Evolutionary conservation across 37 sponge, comb jelly and placozoan species (phyloP).

Genomic region (Chondrosia reniformis): DNA sequence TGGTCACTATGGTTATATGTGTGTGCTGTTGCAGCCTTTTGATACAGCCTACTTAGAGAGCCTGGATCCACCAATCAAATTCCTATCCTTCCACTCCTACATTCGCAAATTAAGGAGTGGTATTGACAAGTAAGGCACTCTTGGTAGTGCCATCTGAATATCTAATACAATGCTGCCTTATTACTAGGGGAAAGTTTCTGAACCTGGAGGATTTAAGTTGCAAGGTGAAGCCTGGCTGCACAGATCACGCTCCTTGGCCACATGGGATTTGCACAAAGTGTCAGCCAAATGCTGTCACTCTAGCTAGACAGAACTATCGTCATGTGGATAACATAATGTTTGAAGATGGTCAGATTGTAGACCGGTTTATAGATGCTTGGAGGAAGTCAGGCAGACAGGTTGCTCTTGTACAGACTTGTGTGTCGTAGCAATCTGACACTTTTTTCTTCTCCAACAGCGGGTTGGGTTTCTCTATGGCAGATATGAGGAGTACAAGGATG

Average conservation of each 20-base stretch:
- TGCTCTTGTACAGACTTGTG: neutral
- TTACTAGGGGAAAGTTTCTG: slow-evolving; percentile 81
- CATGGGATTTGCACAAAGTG: slow-evolving; percentile 92
- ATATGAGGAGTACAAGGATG: slow-evolving; percentile 76
- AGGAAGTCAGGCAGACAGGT: slow-evolving; percentile 67
- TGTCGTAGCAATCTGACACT: neutral
- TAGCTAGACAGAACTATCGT: slow-evolving; percentile 86
- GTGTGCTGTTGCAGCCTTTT: slow-evolving; percentile 82
- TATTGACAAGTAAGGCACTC: slow-evolving; percentile 67
- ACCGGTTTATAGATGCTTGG: slow-evolving; percentile 88
- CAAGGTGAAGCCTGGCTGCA: slow-evolving; percentile 79
- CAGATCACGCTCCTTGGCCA: slow-evolving; percentile 92
- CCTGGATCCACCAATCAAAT: slow-evolving; percentile 87
- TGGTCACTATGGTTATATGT: too few species aligned
- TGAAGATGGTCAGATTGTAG: slow-evolving; percentile 83
- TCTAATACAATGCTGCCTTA: neutral
- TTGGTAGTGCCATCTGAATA: neutral
- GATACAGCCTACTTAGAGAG: slow-evolving; percentile 56
- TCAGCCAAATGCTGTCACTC: slow-evolving; percentile 84
- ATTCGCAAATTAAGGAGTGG: slow-evolving; percentile 85
- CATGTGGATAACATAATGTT: slow-evolving; percentile 95
- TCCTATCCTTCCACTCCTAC: slow-evolving; percentile 89
- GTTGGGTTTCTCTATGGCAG: slow-evolving; percentile 81
- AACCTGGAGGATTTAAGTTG: slow-evolving; percentile 82
- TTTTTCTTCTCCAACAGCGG: slow-evolving; percentile 31